phyloP scores from a whole-genome alignment of 2,888 invertebrate species.

The Eristalis arbustorum region DNA sequence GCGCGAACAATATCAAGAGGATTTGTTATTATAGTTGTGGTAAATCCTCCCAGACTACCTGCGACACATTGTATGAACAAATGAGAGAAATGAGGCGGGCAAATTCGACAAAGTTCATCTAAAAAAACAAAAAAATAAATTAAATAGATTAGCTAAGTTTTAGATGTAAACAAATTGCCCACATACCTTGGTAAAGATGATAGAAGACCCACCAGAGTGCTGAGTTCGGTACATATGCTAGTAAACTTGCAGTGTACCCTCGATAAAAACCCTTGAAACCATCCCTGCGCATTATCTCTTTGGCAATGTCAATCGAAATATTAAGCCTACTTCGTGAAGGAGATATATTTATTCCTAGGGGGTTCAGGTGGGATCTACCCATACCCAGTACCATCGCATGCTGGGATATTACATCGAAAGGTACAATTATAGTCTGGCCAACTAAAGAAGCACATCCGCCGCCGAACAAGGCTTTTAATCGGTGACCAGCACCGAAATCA shows the following conservation, averaged over 20 bases:
- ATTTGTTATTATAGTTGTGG: constrained; percentile 96
- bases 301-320: constrained; percentile 88
- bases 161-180: background rate
- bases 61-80: constrained; percentile 93
- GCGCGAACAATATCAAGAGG: constrained; percentile 96
- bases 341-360: constrained; percentile 86
- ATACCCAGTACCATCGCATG: constrained; percentile 97
- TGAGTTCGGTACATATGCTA: constrained; percentile 96
- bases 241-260: constrained; percentile 94
- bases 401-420: constrained; percentile 97
- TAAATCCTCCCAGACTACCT: constrained; percentile 95
- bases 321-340: constrained; percentile 84
- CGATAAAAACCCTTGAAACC: constrained; percentile 95
- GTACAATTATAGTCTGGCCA: constrained; percentile 97
- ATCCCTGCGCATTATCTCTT: constrained; percentile 89
- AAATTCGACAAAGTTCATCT: constrained; percentile 89
- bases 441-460: constrained; percentile 96
- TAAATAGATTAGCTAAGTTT: background rate
- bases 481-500: constrained; percentile 78
- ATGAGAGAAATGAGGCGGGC: constrained; percentile 89
- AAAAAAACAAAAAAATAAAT: constrained; percentile 50
- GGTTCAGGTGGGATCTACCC: constrained; percentile 84
- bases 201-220: constrained; percentile 99
- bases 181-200: constrained; percentile 93
- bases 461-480: constrained; percentile 88